Evolutionary conservation across 2,888 invertebrate species (phyloP), one percentile per base, ranked within the genome.

Genomic region (Dendrolimus pini): DNA sequence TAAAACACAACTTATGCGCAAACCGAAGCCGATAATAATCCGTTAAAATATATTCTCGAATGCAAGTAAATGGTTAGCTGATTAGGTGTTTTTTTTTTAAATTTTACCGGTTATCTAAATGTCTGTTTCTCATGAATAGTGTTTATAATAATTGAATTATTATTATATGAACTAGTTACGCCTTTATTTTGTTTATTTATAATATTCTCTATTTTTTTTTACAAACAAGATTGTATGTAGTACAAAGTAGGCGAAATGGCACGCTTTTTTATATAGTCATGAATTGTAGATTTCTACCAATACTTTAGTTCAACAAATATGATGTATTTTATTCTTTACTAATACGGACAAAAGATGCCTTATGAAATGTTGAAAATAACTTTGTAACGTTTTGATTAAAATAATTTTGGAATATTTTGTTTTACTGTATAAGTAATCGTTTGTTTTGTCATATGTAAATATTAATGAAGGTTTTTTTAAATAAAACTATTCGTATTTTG

Each of bases 321-420:
- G 9, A 54, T 52, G 13, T 47, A 55, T 41, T 55, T 55, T 14
- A 14, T 41, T 12, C 13, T n/a, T 41, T 54, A 60, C 9, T 61
- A 60, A 59, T 61, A 58, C 60, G 62, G 56, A 64, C 65, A 69
- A 64, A 64, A 72, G 68, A 75, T 75, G 77, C 76, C 77, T 77
- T 77, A 72, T 65, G 71, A 65, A 63, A 66, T 71, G 68, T 77
- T 73, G 62, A 68, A 68, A 71, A 68, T 69, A 63, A 68, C 65
- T 70, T 75, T 72, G 70, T 74, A 74, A 75, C 65, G 72, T 78
- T 78, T 77, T 70, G 62, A 76, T 65, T 76, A 72, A 77, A 75
- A 66, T 64, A 62, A 57, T 58, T 56, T 54, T 57, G 57, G 9
- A 58, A 54, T 55, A 52, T 3, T 30, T 47, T 63, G 47, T 59